Base-by-base conservation (phyloP, 2,888 invertebrate species). In the Euspilapteryx auroguttella region DNA sequence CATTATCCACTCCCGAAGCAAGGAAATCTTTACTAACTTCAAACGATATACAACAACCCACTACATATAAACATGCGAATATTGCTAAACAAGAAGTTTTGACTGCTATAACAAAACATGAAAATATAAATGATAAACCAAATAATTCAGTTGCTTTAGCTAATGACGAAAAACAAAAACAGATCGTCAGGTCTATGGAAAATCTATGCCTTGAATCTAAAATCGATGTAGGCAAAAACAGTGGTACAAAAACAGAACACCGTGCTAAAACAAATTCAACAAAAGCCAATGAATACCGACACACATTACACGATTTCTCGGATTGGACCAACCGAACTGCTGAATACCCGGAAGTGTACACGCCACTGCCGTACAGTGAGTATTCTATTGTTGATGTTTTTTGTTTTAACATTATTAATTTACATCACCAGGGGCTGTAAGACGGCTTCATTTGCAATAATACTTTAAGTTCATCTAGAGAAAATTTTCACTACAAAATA, bases 341-440 rank as follows among this genome's bases (percentile, higher is more conserved):
- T 40, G 79, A 81, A 51, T 80, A 85, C 61, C 85, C 88, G 34
- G 79, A 86, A 53, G 80, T 89, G 41, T 88, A 87, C 56, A 86
- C 86, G 37, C 86, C 86, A 39, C 77, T 81, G 41, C 86, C 86
- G 33, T 86, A 86, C 66, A 87, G 87, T 87, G 79, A 85, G 87
- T 87, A 80, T 47, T 31, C 13, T 17, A 26, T 27, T 36, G 32
- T 36, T 36, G 32, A 27, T n/a, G n/a, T n/a, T n/a, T n/a, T n/a
- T n/a, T n/a, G n/a, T n/a, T n/a, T n/a, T n/a, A n/a, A n/a, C n/a
- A n/a, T n/a, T n/a, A n/a, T n/a, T n/a, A n/a, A n/a, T n/a, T n/a
- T n/a, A n/a, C n/a, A n/a, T n/a, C n/a, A n/a, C n/a, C n/a, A n/a
- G n/a, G n/a, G n/a, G n/a, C n/a, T n/a, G n/a, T n/a, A n/a, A n/a